phyloP scores from a whole-genome alignment of 2,888 invertebrate species.

The Drosophila infuscata region DNA sequence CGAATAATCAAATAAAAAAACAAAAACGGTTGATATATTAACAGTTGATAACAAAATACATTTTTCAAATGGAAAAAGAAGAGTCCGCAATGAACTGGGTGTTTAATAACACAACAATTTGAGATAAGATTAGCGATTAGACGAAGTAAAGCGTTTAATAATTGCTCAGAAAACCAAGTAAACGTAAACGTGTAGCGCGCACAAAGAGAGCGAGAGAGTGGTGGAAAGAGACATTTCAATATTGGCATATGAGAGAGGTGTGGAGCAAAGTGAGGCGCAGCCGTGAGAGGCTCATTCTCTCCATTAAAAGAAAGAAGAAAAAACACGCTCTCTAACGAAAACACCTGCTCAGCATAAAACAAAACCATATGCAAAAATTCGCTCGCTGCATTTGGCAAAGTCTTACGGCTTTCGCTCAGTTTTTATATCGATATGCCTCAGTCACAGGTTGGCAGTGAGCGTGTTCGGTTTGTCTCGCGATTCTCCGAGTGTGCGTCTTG shows the following conservation, averaged over 20 bases:
- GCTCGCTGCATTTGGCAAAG: conserved; percentile 31
- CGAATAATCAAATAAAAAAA: conserved; percentile 1
- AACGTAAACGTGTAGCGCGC: conserved; percentile 28
- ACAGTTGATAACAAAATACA: conserved; percentile 18
- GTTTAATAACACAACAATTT: conserved; percentile 37
- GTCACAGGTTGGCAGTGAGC: conserved; percentile 46
- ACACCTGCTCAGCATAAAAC: conserved; percentile 35
- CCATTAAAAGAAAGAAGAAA: not conserved
- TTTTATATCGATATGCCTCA: conserved; percentile 43
- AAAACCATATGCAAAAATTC: conserved; percentile 38
- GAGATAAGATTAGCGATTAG: conserved; percentile 61
- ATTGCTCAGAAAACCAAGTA: conserved; percentile 18
- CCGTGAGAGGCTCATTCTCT: conserved; percentile 31
- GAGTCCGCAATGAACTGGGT: conserved; percentile 11
- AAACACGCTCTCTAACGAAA: conserved; percentile 5
- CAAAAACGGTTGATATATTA: conserved; percentile 21
- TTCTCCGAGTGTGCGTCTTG: conserved; percentile 10
- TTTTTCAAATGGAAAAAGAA: conserved; percentile 18
- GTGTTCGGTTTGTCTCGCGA: conserved; percentile 41
- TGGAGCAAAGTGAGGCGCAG: conserved; percentile 42
- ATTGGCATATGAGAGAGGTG: conserved; percentile 29
- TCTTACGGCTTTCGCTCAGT: conserved; percentile 19
- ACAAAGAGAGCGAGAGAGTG: conserved; percentile 1
- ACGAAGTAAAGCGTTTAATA: conserved; percentile 24
- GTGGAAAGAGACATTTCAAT: conserved; percentile 7